phyloP scores from a whole-genome alignment of 2,113 vertebrate species.

The Oxyruncus cristatus region DNA sequence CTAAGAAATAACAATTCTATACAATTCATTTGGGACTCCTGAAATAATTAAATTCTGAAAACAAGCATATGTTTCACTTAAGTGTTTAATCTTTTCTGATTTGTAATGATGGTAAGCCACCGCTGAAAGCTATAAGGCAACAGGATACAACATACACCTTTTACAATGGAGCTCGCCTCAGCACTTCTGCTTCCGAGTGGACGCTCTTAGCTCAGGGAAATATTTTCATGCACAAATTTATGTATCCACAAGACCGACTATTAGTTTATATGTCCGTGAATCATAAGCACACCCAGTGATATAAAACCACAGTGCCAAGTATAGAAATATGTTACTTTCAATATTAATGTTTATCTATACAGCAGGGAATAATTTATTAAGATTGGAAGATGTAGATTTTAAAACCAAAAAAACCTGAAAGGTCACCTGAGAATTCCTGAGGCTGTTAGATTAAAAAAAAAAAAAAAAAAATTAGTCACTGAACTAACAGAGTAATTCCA shows the following conservation, averaged over 20 bases:
- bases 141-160: background rate
- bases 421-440: background rate
- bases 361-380: background rate
- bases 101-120: background rate
- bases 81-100: background rate
- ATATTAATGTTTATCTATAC: background rate
- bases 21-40: background rate
- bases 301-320: background rate
- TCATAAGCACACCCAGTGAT: background rate
- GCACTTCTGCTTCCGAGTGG: background rate
- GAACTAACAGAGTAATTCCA: background rate
- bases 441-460: background rate
- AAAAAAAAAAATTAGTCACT: rapidly evolving
- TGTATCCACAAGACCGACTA: background rate
- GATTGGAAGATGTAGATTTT: background rate
- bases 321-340: background rate
- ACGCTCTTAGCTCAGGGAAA: background rate
- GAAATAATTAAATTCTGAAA: background rate
- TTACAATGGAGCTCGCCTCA: background rate
- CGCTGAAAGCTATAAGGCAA: background rate
- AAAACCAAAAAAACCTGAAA: background rate
- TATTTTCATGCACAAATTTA: background rate
- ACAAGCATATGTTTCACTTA: background rate
- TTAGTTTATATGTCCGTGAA: background rate
- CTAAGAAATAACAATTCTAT: background rate